Evolutionary conservation across 2,113 vertebrate genomes (phyloP).

Genomic region (Leptodactylus fuscus): DNA sequence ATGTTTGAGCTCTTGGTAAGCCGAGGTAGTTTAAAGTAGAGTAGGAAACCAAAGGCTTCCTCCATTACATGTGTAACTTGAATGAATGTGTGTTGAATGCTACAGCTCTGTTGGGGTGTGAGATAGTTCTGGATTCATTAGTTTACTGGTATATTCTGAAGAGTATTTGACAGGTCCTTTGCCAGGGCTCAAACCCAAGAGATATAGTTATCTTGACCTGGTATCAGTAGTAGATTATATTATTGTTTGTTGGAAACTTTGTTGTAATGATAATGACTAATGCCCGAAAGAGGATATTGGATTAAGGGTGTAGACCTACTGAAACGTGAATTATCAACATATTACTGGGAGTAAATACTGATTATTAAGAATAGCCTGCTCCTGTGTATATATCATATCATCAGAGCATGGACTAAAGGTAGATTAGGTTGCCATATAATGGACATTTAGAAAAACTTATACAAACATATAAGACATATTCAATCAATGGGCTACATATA

Average conservation of each 20-base stretch:
- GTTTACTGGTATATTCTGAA: too few species aligned
- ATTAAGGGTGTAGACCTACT: background rate
- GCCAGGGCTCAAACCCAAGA: background rate
- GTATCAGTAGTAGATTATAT: background rate
- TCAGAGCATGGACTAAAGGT: background rate
- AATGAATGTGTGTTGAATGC: too few species aligned
- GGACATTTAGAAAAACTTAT: background rate
- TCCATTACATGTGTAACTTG: too few species aligned
- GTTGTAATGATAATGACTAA: slow-evolving; percentile 1
- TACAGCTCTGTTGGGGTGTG: too few species aligned
- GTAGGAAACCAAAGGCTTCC: too few species aligned
- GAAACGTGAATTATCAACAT: background rate
- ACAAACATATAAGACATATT: background rate
- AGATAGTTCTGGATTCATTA: too few species aligned
- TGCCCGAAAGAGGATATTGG: background rate
- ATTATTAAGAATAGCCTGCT: background rate
- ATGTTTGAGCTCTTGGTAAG: too few species aligned
- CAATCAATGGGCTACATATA: background rate
- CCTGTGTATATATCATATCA: background rate
- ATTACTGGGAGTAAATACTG: background rate
- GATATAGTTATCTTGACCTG: background rate
- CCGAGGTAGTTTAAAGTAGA: too few species aligned
- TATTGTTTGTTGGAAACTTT: background rate
- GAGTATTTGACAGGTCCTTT: too few species aligned
- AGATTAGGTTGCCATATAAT: background rate